Evolutionary conservation across 2,888 invertebrate genomes (phyloP), one percentile per base, ranked within the genome.

Genomic region (Myopa tessellatipennis): DNA sequence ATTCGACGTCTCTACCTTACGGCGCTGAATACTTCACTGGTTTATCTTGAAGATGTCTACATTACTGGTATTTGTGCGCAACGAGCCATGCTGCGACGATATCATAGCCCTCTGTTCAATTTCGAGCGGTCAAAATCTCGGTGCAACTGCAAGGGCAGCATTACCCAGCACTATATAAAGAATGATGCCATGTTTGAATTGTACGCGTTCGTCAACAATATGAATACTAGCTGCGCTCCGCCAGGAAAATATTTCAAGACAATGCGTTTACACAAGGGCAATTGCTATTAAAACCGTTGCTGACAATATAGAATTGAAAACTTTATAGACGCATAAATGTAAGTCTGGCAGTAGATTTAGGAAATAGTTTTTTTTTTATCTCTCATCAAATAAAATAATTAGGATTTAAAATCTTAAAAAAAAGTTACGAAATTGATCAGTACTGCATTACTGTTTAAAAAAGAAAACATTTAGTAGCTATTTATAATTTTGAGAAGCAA

Each of bases 1-100:
- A 93, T 93, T 0, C 87, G 87, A 8, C 92, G 91, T 71, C 89
- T 96, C 4, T 95, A 94, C 86, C 88, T 90, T 61, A 92, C 93
- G 3, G 93, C 95, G 0, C 87, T 95, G 3, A 90, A 90, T 74
- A 94, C 93, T 1, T 92, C 93, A 6, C 90, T 95, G 74, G 92
- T 96, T 82, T 95, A 96, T 85, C 88, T 95, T 60, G 95, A 95
- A 87, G 95, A 95, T 85, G 92, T 95, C 34, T 95, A 93, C 84
- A 91, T 95, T 76, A 95, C 95, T n/a, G 95, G 95, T 38, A 91
- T 94, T 79, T 94, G 94, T 84, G 92, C 95, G 0, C 89, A 90
- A 16, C 90, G 90, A 7, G 92, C 93, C 0, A 89, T 90, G 3
- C 84, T 95, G 1, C 86, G 87, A 7, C 92, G 94, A 0, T 90